Evolutionary conservation across 1,140 invertebrate species (phyloP).

Genomic region (Bombyx mori): ASM3026992v2 NC_085124.1:2161001-2161500

Average conservation of each 20-base stretch:
- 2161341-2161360: slow-evolving; percentile 42
- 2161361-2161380: slow-evolving; percentile 29
- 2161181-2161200: slow-evolving; percentile 53
- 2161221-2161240: slow-evolving; percentile 26
- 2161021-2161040: too few relatives aligned
- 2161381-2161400: slow-evolving; percentile 37
- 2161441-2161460: slow-evolving; percentile 57
- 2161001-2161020: too few relatives aligned
- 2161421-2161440: slow-evolving; percentile 57
- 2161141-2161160: slow-evolving; percentile 6
- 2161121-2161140: slow-evolving; percentile 1
- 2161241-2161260: slow-evolving; percentile 15
- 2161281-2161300: slow-evolving; percentile 57
- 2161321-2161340: slow-evolving; percentile 50
- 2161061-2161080: slow-evolving; percentile 3
- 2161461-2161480: slow-evolving; percentile 36
- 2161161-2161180: slow-evolving; percentile 35
- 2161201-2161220: slow-evolving; percentile 24
- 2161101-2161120: slow-evolving; percentile 1
- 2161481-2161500: slow-evolving; percentile 65
- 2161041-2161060: not conserved
- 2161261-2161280: slow-evolving; percentile 38
- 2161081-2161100: too few relatives aligned
- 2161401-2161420: slow-evolving; percentile 35
- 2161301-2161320: slow-evolving; percentile 45